Evolutionary conservation across 2,888 invertebrate genomes (phyloP).

Genomic region (Tachina fera): DNA sequence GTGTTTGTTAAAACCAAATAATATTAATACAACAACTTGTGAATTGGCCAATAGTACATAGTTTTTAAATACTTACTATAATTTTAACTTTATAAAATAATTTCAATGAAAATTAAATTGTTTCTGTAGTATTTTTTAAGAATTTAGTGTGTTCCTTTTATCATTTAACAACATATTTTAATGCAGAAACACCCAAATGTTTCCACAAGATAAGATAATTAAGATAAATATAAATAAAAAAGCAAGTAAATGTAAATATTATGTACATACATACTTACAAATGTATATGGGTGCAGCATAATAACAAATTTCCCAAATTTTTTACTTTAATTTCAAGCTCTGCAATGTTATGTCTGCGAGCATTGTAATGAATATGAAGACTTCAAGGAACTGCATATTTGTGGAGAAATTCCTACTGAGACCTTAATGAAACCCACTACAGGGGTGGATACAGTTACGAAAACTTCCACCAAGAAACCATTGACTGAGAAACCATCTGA

Average conservation of each 20-base stretch:
- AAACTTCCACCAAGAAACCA: background rate
- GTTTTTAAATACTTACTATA: too few relatives aligned
- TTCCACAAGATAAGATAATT: conserved; percentile 40
- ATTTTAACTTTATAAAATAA: too few relatives aligned
- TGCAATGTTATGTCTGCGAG: conserved; percentile 78
- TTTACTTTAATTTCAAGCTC: conserved; percentile 63
- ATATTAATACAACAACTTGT: too few relatives aligned
- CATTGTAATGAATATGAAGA: conserved; percentile 74
- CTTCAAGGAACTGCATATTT: conserved; percentile 69
- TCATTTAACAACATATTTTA: conserved; percentile 20
- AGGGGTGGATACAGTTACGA: background rate
- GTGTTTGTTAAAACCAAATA: too few relatives aligned
- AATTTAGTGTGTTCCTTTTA: conserved; percentile 8
- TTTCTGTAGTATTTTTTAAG: conserved; percentile 8
- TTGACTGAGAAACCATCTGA: background rate
- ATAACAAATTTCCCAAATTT: conserved; percentile 3
- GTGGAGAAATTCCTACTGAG: conserved; percentile 53
- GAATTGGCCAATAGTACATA: too few relatives aligned
- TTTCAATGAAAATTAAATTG: background rate
- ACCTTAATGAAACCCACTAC: conserved; percentile 8
- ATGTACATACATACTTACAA: background rate
- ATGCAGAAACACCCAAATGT: conserved; percentile 25
- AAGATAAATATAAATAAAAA: conserved; percentile 3
- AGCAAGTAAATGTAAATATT: background rate
- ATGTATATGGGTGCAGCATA: background rate